A percentile compares a stretch with the other conserved stretches of the same genome.
phyloP scores from a whole-genome alignment of 1,140 invertebrate genomes.

The Chrysomallon squamiferum region DNA sequence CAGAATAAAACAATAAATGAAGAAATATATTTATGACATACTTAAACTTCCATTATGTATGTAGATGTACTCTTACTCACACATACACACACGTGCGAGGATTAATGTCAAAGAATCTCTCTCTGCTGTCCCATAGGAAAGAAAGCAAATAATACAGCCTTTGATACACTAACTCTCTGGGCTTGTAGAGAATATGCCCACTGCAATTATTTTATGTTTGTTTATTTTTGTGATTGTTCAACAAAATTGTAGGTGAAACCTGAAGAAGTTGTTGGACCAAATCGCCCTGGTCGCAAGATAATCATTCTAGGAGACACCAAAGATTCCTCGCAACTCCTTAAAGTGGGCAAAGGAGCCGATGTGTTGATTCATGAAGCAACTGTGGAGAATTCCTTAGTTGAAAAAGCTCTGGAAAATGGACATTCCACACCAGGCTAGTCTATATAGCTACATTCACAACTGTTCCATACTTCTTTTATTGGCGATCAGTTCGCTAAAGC shows the following conservation, averaged over 20 bases:
- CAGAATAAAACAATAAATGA: too few relatives aligned
- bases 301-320: conserved; percentile 64
- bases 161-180: too few relatives aligned
- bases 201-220: too few relatives aligned
- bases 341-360: conserved; percentile 58
- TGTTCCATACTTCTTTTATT: neutral
- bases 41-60: too few relatives aligned
- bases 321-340: conserved; percentile 53
- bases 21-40: too few relatives aligned
- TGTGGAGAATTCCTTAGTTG: conserved; percentile 53
- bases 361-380: conserved; percentile 66
- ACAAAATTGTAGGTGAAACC: conserved; percentile 47
- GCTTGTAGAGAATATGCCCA: too few relatives aligned
- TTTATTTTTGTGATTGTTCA: too few relatives aligned
- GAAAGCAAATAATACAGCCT: too few relatives aligned
- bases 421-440: conserved; percentile 64
- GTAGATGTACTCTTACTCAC: too few relatives aligned
- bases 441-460: neutral
- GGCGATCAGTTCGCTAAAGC: neutral
- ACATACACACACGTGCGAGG: too few relatives aligned
- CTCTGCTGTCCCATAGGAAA: too few relatives aligned
- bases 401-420: conserved; percentile 61
- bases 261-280: conserved; percentile 56
- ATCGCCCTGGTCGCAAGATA: conserved; percentile 56
- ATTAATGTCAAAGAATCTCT: too few relatives aligned